These are phyloP conservation scores for Rhea americana DNA, from an alignment of 2,113 vertebrate species.

Conservation along the genomic window DNA sequence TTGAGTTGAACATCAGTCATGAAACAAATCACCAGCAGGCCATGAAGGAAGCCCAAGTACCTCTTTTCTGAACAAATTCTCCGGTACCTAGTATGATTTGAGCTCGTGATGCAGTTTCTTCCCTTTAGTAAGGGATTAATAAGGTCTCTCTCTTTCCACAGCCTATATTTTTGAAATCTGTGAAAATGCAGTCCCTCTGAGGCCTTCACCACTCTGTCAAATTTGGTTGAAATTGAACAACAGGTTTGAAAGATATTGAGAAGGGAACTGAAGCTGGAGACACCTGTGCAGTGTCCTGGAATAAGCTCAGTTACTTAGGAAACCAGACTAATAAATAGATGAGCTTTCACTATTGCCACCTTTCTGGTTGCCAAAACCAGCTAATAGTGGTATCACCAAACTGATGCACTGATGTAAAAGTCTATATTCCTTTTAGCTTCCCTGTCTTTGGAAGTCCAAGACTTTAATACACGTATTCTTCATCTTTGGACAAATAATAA, in stretches of 20 bases:
- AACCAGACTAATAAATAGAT: neutral
- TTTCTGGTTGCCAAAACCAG: neutral
- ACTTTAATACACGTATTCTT: neutral
- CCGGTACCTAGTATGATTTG: neutral
- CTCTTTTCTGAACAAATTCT: neutral
- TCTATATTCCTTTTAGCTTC: neutral
- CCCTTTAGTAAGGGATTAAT: neutral
- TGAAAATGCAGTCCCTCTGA: neutral
- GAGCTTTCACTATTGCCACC: neutral
- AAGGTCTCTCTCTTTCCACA: too few species aligned
- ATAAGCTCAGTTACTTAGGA: neutral
- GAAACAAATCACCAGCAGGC: neutral
- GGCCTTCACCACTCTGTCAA: neutral
- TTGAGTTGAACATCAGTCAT: neutral
- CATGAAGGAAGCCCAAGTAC: neutral
- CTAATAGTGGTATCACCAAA: neutral
- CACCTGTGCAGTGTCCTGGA: neutral
- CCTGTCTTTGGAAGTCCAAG: neutral
- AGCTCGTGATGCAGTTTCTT: neutral
- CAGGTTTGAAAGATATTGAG: neutral
- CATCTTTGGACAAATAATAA: neutral
- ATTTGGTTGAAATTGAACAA: neutral
- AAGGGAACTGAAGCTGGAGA: neutral
- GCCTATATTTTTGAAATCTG: neutral
- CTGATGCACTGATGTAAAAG: neutral